Percentiles rank a stretch among this genome's conserved stretches.
These are phyloP conservation scores for Montipora capitata DNA, from an alignment of 92 coral and sea anemone species.

Conservation along the genomic window DNA sequence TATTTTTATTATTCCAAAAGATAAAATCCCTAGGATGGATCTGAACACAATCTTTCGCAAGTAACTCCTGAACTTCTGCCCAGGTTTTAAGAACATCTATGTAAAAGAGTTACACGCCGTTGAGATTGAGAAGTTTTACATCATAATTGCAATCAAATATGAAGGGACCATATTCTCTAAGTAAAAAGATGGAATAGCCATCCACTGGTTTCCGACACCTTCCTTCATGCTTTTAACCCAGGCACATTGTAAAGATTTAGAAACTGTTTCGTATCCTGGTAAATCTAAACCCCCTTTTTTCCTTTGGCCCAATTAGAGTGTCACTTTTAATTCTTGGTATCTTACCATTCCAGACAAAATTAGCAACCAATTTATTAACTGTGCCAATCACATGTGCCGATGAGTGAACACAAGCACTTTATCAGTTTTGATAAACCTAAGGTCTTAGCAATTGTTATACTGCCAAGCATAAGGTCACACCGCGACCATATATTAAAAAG, in stretches of 20 bases:
- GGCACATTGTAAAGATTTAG: not conserved
- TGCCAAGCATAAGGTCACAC: no score
- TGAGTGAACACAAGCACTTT: no score
- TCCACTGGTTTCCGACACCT: not conserved
- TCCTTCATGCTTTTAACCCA: not conserved
- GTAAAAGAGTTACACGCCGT: no score
- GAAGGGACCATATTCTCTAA: not conserved
- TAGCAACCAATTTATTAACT: no score
- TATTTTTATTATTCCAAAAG: not conserved
- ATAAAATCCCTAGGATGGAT: not conserved
- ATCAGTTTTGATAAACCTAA: no score
- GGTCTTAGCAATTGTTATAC: no score
- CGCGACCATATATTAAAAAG: no score
- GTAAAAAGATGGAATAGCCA: not conserved
- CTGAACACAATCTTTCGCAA: not conserved
- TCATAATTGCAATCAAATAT: not conserved
- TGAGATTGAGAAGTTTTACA: not conserved
- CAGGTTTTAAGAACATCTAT: not conserved
- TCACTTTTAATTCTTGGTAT: no score
- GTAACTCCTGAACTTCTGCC: not conserved
- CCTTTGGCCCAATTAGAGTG: no score
- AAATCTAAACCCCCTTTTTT: not conserved
- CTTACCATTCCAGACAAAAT: no score
- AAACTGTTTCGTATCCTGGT: not conserved
- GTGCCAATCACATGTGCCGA: no score